These are phyloP conservation scores for Arizona elegans DNA, from an alignment of 2,113 vertebrate genomes.

Conservation along the genomic window DNA sequence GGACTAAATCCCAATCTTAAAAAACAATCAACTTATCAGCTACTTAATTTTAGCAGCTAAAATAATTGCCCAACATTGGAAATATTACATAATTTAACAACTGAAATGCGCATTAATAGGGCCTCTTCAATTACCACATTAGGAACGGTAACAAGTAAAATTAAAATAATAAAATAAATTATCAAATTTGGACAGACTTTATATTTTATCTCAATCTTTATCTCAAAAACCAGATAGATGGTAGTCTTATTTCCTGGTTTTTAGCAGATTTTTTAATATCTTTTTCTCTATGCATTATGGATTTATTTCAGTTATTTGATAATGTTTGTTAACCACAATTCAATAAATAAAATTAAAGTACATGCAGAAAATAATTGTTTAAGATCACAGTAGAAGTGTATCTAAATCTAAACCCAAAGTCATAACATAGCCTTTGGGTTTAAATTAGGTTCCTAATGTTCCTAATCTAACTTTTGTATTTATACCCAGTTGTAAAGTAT, in stretches of 20 bases:
- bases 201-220: neutral
- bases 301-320: neutral
- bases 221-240: too few species aligned
- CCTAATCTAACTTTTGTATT: too few species aligned
- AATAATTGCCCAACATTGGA: neutral
- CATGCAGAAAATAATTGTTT: neutral
- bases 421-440: neutral
- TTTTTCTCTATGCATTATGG: neutral
- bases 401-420: neutral
- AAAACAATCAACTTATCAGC: neutral
- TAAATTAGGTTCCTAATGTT: neutral
- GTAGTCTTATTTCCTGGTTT: neutral
- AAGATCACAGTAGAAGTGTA: neutral
- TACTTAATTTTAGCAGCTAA: neutral
- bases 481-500: neutral
- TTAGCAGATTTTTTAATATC: neutral
- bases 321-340: neutral
- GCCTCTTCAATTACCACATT: neutral
- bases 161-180: neutral
- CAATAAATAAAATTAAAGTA: neutral
- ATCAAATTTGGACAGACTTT: neutral
- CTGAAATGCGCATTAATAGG: neutral
- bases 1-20: neutral
- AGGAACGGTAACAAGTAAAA: neutral
- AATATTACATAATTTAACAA: neutral